Percentiles rank a stretch among this genome's conserved stretches.
Evolutionary conservation across 2,888 invertebrate genomes (phyloP).

Genomic region (Aporophyla nigra): DNA sequence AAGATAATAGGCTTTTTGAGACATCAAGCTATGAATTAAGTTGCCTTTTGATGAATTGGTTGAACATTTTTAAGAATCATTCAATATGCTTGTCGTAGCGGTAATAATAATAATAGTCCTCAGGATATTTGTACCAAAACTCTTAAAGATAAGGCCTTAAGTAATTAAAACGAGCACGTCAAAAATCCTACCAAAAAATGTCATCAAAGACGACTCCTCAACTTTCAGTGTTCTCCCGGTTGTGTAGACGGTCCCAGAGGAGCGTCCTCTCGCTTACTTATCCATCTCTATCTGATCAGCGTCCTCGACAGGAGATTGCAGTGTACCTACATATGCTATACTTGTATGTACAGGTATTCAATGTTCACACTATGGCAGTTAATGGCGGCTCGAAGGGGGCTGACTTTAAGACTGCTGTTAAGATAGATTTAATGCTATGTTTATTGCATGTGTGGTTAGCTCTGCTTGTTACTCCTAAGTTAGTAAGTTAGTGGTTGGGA

Average conservation of each 20-base stretch:
- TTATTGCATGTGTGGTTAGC: constrained; percentile 5
- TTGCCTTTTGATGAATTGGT: background rate
- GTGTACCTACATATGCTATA: constrained; percentile 60
- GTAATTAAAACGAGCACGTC: background rate
- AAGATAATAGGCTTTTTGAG: too few relatives aligned
- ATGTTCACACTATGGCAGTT: constrained; percentile 56
- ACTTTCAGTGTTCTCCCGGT: constrained; percentile 53
- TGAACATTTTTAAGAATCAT: too few relatives aligned
- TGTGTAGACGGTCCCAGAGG: constrained; percentile 77
- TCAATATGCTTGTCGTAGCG: background rate
- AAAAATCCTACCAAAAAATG: background rate
- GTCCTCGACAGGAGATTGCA: constrained; percentile 75
- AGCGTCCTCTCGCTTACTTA: constrained; percentile 86
- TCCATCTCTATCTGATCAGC: constrained; percentile 83
- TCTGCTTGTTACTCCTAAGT: background rate
- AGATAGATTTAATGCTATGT: constrained; percentile 29
- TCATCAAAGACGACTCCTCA: constrained; percentile 63
- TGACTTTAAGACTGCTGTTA: constrained; percentile 36
- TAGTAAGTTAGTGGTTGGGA: background rate
- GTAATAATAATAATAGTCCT: background rate
- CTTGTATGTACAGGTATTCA: constrained; percentile 51
- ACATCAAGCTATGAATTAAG: background rate
- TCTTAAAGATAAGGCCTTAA: background rate
- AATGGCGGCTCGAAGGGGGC: constrained; percentile 50
- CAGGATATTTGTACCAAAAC: background rate